Conservation (phyloP, 2,888 invertebrate genomes). For the Amaurobius ferox region DNA sequence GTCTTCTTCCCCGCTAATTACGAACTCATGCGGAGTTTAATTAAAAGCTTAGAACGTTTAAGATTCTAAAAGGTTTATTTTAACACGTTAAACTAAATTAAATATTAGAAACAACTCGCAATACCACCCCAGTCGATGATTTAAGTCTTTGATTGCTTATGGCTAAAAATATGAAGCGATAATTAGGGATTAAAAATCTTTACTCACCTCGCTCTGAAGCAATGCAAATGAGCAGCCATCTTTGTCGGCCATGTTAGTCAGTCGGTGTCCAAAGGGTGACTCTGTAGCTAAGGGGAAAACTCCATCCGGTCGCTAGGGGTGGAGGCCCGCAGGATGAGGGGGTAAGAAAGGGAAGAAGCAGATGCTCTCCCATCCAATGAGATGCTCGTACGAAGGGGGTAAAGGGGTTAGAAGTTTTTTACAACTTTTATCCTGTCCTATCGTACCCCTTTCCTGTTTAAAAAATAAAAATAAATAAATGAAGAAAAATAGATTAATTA, state of each 20-base stretch:
- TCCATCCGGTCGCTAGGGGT: conserved; percentile 67
- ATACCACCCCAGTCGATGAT: background rate
- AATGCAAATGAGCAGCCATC: conserved; percentile 70
- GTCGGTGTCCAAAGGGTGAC: conserved; percentile 69
- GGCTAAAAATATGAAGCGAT: background rate
- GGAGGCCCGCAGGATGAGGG: conserved; percentile 46
- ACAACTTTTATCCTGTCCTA: conserved; percentile 11
- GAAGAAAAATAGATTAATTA: too few species aligned
- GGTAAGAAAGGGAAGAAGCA: conserved; percentile 50
- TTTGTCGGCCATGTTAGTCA: conserved; percentile 68
- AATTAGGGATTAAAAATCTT: conserved; percentile 43
- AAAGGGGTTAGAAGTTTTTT: conserved; percentile 63
- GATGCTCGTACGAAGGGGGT: conserved; percentile 47
- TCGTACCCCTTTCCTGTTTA: background rate
- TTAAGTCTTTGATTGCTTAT: background rate
- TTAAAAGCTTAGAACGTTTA: conserved; percentile 33
- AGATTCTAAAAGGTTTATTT: conserved; percentile 1
- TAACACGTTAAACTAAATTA: background rate
- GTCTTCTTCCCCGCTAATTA: conserved; percentile 66
- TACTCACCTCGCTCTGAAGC: conserved; percentile 55
- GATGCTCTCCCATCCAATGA: conserved; percentile 57
- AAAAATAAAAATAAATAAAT: too few species aligned
- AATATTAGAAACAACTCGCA: background rate
- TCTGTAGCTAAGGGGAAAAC: conserved; percentile 55
- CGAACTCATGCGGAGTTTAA: conserved; percentile 65